Conservation (phyloP, 2,797 vertebrate genomes). For the Fringilla coelebs region DNA sequence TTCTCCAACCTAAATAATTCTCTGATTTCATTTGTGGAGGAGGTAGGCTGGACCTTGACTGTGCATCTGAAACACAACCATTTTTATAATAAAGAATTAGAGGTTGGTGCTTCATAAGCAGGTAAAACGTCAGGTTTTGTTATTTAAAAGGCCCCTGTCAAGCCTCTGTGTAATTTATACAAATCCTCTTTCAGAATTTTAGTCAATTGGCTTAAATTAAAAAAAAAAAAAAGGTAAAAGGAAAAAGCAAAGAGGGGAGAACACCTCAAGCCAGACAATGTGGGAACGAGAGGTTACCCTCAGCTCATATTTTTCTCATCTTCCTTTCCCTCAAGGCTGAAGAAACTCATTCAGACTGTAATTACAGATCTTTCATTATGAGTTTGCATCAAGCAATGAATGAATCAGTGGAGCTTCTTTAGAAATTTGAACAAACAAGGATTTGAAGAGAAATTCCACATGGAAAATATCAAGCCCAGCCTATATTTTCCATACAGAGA, state of each 20-base stretch:
- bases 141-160: not conserved
- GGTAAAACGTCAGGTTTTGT: not conserved
- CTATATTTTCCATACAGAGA: fast-evolving
- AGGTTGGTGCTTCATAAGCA: not conserved
- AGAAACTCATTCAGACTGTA: not conserved
- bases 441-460: not conserved
- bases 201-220: not conserved
- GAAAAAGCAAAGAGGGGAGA: not conserved
- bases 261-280: not conserved
- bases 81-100: not conserved
- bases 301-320: not conserved
- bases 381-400: not conserved
- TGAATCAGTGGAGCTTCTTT: not conserved
- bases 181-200: not conserved
- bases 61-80: not conserved
- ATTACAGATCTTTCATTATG: not conserved
- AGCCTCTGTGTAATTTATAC: not conserved
- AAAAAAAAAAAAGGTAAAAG: not conserved
- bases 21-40: not conserved
- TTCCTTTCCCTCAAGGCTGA: not conserved
- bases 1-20: not conserved
- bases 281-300: not conserved
- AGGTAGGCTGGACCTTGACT: not conserved
- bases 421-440: not conserved
- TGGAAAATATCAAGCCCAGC: not conserved